Base-by-base conservation (phyloP, 2,113 vertebrate species). In the Genyomyrus donnyi region DNA sequence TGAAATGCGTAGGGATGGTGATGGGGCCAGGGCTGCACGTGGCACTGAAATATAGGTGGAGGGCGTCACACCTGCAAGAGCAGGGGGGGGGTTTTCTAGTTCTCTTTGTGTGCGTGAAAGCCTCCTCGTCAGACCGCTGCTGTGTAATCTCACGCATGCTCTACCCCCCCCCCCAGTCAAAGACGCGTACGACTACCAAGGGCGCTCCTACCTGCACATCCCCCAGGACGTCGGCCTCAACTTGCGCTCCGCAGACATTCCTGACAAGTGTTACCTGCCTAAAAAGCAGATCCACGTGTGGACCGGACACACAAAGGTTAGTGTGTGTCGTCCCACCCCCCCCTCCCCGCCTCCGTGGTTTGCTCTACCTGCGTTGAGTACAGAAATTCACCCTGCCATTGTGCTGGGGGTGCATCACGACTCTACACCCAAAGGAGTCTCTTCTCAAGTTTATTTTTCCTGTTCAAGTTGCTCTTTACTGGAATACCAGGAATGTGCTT, bases 231-330 rank as follows among this genome's bases (percentile, higher is more conserved):
- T 99, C 92, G 98, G 98, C 87, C 96, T 99, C 91, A 99, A 99
- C 93, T 96, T 99, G 24, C 96, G 98, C 84, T 98, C 97, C 39
- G 70, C 94, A 0, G 96, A 99, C 1, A 95, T 96, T 52, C 98
- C 98, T 48, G 98, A 99, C 89, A 99, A 99, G 89, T 99, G 98
- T 94, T 99, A 99, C 89, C 97, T 99, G 92, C 98, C 98, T 1
- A 99, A 99, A 93, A 99, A 99, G 93, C 98, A 99, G 93, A 97
- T 99, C 80, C 98, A 99, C 13, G 97, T 99, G 77, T 99, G 98
- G 98, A 97, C 98, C 88, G 98, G 98, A 93, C 98, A 99, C 94
- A 99, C 98, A 9, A 99, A 99, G 97, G 98, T 98, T 3, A 13
- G 87, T 21, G 15, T 39, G 2, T 1, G 31, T 31, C 31, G 2